A percentile compares a stretch with the other conserved stretches of the same genome.
These are phyloP conservation scores for Aphelinus certus DNA, from an alignment of 1,140 invertebrate genomes.

Conservation along the genomic window DNA sequence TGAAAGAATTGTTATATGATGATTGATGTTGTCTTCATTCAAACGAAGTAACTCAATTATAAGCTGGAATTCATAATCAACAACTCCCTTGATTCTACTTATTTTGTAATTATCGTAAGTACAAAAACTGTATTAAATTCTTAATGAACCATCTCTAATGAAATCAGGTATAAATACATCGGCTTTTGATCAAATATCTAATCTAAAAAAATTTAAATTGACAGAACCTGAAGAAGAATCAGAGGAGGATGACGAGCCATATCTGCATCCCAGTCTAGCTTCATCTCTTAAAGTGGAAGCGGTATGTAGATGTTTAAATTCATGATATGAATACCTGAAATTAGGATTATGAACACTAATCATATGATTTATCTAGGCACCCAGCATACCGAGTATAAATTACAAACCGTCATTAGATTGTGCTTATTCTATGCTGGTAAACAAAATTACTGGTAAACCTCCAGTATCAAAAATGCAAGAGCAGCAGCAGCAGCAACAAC, in stretches of 20 bases:
- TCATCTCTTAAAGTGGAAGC: conserved; percentile 67
- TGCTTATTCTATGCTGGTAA: conserved; percentile 85
- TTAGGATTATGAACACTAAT: not conserved
- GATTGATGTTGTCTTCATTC: conserved; percentile 49
- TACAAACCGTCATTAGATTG: conserved; percentile 85
- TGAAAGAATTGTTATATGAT: conserved; percentile 46
- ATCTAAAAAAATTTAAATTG: conserved; percentile 45
- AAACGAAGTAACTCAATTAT: conserved; percentile 54
- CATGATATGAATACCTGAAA: too few relatives aligned
- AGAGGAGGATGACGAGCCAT: conserved; percentile 73
- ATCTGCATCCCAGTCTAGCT: conserved; percentile 84
- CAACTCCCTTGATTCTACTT: conserved; percentile 61
- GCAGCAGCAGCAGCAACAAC: conserved; percentile 3
- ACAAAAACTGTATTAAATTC: conserved; percentile 48
- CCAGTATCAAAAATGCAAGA: conserved; percentile 58
- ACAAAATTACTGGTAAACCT: conserved; percentile 80
- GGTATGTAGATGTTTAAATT: conserved; percentile 62
- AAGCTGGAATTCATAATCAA: conserved; percentile 56
- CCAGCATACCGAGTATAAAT: conserved; percentile 74
- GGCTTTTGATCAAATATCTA: conserved; percentile 14
- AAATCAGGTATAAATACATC: conserved; percentile 29
- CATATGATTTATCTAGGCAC: conserved; percentile 63
- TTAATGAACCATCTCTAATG: conserved; percentile 44
- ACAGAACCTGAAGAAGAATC: conserved; percentile 67
- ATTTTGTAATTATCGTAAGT: conserved; percentile 64